Conservation (phyloP, 30 jellyfish, hydroid and myxozoan genomes). For the Catostylus mosaicus region DNA sequence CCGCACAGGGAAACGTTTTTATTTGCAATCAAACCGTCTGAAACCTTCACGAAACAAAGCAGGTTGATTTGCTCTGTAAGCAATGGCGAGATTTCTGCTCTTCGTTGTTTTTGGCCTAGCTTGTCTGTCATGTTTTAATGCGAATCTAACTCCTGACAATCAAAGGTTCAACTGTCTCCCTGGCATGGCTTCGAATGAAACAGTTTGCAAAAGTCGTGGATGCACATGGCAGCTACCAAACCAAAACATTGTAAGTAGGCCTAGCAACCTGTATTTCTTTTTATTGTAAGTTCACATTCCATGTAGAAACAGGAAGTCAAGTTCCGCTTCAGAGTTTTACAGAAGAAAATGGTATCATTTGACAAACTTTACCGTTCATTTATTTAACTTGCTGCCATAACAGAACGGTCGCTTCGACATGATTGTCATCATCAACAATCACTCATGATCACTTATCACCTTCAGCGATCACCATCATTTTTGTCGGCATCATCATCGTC, state of each 20-base stretch:
- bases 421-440: too few relatives aligned
- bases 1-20: not conserved
- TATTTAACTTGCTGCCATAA: too few relatives aligned
- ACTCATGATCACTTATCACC: too few relatives aligned
- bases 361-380: too few relatives aligned
- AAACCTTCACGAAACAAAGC: not conserved
- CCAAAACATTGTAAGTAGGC: conserved; percentile 25
- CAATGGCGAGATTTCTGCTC: not conserved
- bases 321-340: too few relatives aligned
- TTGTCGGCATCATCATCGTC: too few relatives aligned
- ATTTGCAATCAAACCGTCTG: not conserved
- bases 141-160: conserved; percentile 33
- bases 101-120: not conserved
- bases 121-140: not conserved
- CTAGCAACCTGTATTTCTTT: too few relatives aligned
- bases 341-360: too few relatives aligned
- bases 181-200: conserved; percentile 30
- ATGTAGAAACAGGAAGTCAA: too few relatives aligned
- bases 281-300: too few relatives aligned
- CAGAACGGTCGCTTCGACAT: too few relatives aligned
- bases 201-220: conserved; percentile 50
- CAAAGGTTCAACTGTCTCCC: conserved; percentile 65
- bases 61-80: not conserved
- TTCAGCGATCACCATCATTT: too few relatives aligned
- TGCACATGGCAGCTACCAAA: conserved; percentile 47